phyloP scores from a whole-genome alignment of 2,113 vertebrate species.

The Pipra filicauda region DNA sequence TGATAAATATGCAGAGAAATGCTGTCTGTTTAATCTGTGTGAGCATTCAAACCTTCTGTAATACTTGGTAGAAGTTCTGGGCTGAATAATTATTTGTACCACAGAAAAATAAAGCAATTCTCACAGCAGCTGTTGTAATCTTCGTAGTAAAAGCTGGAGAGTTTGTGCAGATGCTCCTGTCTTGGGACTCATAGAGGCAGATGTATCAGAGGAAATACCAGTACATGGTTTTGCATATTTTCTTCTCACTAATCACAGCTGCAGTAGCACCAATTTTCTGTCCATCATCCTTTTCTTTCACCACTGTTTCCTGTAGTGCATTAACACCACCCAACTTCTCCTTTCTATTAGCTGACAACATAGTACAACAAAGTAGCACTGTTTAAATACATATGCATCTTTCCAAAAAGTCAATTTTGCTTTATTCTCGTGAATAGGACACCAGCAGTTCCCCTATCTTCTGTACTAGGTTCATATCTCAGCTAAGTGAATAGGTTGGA shows the following conservation, averaged over 20 bases:
- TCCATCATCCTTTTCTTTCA: neutral
- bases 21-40: constrained; percentile 1
- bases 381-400: neutral
- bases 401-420: neutral
- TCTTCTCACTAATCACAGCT: neutral
- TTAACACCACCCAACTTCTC: neutral
- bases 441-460: neutral
- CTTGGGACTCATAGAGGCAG: neutral
- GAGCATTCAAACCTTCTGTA: neutral
- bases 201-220: constrained; percentile 6
- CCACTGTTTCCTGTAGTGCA: neutral
- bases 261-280: neutral
- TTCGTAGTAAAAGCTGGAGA: neutral
- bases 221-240: neutral
- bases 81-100: constrained; percentile 1
- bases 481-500: neutral
- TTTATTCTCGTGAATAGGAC: neutral
- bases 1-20: constrained; percentile 22
- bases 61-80: neutral
- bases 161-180: constrained; percentile 2
- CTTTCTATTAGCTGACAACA: neutral
- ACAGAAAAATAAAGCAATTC: constrained; percentile 34
- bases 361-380: neutral
- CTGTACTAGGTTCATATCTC: neutral
- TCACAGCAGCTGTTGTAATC: constrained; percentile 37